Evolutionary conservation across 30 jellyfish, hydroid and myxozoan genomes (phyloP), one percentile per base, ranked within the genome.

Genomic region (Aurelia aurita): DNA sequence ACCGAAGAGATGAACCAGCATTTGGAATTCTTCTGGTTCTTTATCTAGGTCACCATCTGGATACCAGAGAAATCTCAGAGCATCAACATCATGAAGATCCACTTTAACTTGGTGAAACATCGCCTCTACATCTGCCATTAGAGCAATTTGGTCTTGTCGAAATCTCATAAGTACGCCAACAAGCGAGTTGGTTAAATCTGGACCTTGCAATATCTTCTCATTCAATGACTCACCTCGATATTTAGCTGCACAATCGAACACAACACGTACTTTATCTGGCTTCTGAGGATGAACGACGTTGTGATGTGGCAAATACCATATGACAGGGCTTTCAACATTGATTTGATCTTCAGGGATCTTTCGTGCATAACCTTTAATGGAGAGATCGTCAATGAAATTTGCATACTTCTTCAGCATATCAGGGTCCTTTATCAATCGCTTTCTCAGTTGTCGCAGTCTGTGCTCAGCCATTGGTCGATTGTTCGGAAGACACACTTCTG

Each of bases 271-370:
- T n/a, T 71, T 84, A 19, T 73, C 89, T 16, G 94, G 94, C 35
- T 86, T 86, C 82, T 86, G 74, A 32, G 96, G 80, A 44, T 86
- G 28, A 19, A 34, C n/a, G n/a, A 87, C 91, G 11, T 67, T 45
- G 51, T 87, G 96, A 45, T 77, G 90, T 20, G 96, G 96, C 34
- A 87, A 74, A 59, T 75, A 87, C 96, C 96, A 87, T 31, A 59
- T 51, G 13, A 12, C 74, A n/a, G n/a, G n/a, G n/a, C n/a, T n/a
- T 58, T n/a, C n/a, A n/a, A n/a, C n/a, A n/a, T n/a, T n/a, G n/a
- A n/a, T n/a, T n/a, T n/a, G n/a, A n/a, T n/a, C 73, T 23, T 84
- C 43, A 15, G 90, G 90, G 34, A 80, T 57, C 46, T 43, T 35
- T 80, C 82, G 27, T 62, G 90, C 83, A 49, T 59, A 31, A 45